Evolutionary conservation across 2,888 invertebrate genomes (phyloP).

Genomic region (Melipona beecheii): DNA sequence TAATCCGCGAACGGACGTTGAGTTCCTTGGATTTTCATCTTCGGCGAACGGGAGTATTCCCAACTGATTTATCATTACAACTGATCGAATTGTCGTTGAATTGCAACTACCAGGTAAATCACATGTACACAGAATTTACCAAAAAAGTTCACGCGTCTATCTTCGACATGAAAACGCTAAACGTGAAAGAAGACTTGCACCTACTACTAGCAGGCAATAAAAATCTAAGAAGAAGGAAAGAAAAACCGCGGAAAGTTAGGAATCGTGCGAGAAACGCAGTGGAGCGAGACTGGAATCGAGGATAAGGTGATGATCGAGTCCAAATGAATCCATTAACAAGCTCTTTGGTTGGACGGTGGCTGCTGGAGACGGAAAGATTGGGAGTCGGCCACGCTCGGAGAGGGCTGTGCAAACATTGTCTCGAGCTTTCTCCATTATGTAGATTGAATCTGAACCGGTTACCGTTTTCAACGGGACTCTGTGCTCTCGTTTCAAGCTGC

Average conservation of each 20-base stretch:
- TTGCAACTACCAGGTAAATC: no score
- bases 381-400: constrained; percentile 29
- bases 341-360: constrained; percentile 74
- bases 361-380: constrained; percentile 57
- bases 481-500: constrained; percentile 64
- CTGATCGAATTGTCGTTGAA: no score
- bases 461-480: constrained; percentile 66
- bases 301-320: constrained; percentile 81
- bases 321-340: constrained; percentile 83
- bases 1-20: background rate
- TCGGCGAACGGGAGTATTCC: no score
- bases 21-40: no score
- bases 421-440: constrained; percentile 83
- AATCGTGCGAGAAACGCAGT: constrained; percentile 24
- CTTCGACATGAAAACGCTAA: no score
- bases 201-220: no score
- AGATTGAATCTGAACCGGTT: constrained; percentile 81
- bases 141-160: no score
- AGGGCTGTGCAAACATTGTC: constrained; percentile 81
- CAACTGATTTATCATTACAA: no score
- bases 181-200: no score
- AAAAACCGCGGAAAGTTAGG: constrained; percentile 4
- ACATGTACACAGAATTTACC: no score
- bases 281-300: constrained; percentile 39
- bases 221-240: background rate